phyloP scores from a whole-genome alignment of 2,888 invertebrate genomes.

The Synanthedon tipuliformis region DNA sequence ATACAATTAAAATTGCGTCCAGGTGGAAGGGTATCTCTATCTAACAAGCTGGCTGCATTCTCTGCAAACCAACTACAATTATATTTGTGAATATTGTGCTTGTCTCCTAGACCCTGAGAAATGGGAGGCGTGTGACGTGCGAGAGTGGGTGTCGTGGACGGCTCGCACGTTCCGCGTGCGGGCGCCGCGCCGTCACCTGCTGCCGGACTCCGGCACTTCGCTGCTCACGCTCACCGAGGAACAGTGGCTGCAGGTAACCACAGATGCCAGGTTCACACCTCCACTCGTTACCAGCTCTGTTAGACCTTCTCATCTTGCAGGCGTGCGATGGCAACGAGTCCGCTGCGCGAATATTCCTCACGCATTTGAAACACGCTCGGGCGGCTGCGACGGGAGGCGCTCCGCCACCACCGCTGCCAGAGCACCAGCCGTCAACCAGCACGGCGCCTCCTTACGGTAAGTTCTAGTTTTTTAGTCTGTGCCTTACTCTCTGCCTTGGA shows the following conservation, averaged over 20 bases:
- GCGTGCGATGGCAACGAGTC: conserved; percentile 51
- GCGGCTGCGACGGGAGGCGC: conserved; percentile 58
- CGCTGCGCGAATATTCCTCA: conserved; percentile 60
- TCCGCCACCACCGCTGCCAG: conserved; percentile 55
- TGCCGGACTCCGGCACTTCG: conserved; percentile 52
- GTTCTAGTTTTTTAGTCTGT: neutral
- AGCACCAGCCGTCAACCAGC: conserved; percentile 35
- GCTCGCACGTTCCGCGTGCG: conserved; percentile 57
- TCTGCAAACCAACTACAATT: neutral
- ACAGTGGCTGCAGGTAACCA: conserved; percentile 50
- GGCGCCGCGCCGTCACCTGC: conserved; percentile 50
- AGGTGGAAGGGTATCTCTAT: no score
- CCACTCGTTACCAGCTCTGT: no score
- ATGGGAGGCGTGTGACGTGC: conserved; percentile 62
- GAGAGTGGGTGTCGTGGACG: conserved; percentile 66
- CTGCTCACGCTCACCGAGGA: conserved; percentile 68
- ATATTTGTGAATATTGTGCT: neutral
- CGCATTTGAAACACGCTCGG: conserved; percentile 60
- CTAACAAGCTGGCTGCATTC: no score
- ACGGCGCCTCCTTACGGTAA: conserved; percentile 8
- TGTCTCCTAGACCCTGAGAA: conserved; percentile 54
- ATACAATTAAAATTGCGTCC: no score
- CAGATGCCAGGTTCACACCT: no score
- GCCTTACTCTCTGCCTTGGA: no score
- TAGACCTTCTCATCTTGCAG: conserved; percentile 14